Base-by-base conservation (phyloP, 1,140 invertebrate genomes). In the Drosophila nikananu region DNA sequence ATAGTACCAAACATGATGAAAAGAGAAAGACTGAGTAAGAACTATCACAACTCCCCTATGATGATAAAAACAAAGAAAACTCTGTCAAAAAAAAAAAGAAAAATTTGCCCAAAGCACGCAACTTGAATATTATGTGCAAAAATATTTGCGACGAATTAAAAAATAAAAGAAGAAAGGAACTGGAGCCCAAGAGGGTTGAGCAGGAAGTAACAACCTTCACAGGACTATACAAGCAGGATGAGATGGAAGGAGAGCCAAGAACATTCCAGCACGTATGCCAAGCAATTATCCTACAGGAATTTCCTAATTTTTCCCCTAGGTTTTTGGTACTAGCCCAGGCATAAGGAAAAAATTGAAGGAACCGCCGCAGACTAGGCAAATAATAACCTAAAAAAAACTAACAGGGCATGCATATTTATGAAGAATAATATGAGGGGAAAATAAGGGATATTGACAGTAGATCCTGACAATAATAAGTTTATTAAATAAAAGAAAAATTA, bases 281-380 rank as follows among this genome's bases (percentile, higher is more conserved):
- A 70, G 81, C 81, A 84, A 84, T 83, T 84, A 84, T 80, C 72
- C 81, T 77, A 52, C 59, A 84, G 81, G 81, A 84, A 84, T 83
- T 83, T 83, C 77, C 67, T 80, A 80, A 83, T 83, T 77, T 81
- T 83, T 60, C 49, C 51, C 37, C 44, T 66, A 30, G 57, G 19
- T 65, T 65, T 37, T 44, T 44, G 6, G 30, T 25, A 44, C 25
- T 42, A 41, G 19, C n/a, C 27, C 8, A 51, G 46, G 64, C 32
- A 32, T 25, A 70, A 23, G 15, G 19, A 30, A 44, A 52, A 41
- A 12, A 6, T 12, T 21, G 19, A 71, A 49, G 52, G 66, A 73
- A 37, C 21, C 25, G 27, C 42, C 6, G 10, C 15, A 73, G 54
- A 51, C 66, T 35, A 72, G 70, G 48, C 49, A 54, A 68, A 68